These are phyloP conservation scores for Stegophylla sp. DNA, from an alignment of 2,888 invertebrate species.

Conservation along the genomic window DNA sequence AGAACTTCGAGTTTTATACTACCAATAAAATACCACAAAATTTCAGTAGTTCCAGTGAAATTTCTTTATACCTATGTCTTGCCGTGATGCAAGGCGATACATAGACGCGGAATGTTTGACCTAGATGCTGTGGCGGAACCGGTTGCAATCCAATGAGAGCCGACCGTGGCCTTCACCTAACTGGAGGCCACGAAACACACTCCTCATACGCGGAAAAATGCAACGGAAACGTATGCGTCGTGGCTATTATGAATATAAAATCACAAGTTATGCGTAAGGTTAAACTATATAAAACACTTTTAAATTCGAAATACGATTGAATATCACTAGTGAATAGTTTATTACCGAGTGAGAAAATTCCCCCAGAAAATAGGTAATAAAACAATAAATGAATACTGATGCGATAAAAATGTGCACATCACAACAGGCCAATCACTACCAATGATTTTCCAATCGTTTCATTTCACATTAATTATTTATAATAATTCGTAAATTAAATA, in stretches of 20 bases:
- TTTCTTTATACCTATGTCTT: conserved; percentile 23
- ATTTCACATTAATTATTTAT: neutral
- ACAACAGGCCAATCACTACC: neutral
- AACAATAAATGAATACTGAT: neutral
- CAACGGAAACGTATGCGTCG: conserved; percentile 17
- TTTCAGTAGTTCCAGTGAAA: conserved; percentile 46
- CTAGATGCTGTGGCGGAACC: conserved; percentile 56
- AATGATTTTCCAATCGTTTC: neutral
- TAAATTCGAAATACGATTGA: neutral
- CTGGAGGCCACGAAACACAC: conserved; percentile 52
- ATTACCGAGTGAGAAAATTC: neutral
- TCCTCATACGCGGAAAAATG: conserved; percentile 29
- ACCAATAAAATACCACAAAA: neutral
- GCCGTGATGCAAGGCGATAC: conserved; percentile 18
- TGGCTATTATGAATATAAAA: conserved; percentile 1
- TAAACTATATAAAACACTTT: neutral
- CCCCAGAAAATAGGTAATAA: neutral
- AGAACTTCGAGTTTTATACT: conserved; percentile 16
- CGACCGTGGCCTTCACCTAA: conserved; percentile 59
- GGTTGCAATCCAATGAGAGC: conserved; percentile 58
- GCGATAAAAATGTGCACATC: neutral
- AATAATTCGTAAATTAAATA: neutral
- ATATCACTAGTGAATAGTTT: neutral
- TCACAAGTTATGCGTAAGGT: neutral
- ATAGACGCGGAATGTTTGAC: conserved; percentile 55